Percentiles rank a stretch among this genome's conserved stretches.
phyloP scores from a whole-genome alignment of 2,113 vertebrate genomes.

The Eulemur rufifrons region DNA sequence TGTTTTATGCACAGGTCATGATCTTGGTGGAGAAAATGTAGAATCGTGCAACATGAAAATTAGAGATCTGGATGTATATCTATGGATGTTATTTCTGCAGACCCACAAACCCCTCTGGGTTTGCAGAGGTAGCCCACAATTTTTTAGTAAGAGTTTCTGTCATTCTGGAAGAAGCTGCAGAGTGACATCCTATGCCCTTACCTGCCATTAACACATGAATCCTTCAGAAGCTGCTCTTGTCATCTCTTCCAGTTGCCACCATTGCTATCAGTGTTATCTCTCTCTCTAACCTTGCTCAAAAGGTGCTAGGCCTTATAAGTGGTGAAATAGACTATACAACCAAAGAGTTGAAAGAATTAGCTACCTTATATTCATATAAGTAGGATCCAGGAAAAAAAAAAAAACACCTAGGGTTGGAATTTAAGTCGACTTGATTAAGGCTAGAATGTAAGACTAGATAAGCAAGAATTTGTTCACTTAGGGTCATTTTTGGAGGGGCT shows the following conservation, averaged over 20 bases:
- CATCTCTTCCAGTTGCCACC: neutral
- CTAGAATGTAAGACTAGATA: neutral
- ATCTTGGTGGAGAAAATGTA: neutral
- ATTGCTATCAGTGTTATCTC: neutral
- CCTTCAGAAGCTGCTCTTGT: neutral
- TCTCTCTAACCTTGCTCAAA: neutral
- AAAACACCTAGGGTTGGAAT: neutral
- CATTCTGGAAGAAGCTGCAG: neutral
- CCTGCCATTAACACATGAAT: neutral
- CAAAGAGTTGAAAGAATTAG: neutral
- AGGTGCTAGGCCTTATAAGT: neutral
- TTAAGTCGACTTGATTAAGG: neutral
- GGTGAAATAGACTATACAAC: neutral
- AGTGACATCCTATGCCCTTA: neutral
- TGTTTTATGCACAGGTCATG: neutral
- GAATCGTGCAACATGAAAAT: neutral
- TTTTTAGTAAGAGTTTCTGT: neutral
- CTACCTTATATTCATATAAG: neutral
- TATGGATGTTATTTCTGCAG: neutral
- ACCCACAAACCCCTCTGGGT: fast-evolving
- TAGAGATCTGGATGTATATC: no score
- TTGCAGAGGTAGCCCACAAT: neutral
- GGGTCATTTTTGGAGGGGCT: neutral
- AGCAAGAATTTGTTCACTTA: neutral
- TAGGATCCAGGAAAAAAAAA: neutral